Evolutionary conservation across 1,140 invertebrate genomes (phyloP), one percentile per base, ranked within the genome.

Genomic region (Magallana angulata): DNA sequence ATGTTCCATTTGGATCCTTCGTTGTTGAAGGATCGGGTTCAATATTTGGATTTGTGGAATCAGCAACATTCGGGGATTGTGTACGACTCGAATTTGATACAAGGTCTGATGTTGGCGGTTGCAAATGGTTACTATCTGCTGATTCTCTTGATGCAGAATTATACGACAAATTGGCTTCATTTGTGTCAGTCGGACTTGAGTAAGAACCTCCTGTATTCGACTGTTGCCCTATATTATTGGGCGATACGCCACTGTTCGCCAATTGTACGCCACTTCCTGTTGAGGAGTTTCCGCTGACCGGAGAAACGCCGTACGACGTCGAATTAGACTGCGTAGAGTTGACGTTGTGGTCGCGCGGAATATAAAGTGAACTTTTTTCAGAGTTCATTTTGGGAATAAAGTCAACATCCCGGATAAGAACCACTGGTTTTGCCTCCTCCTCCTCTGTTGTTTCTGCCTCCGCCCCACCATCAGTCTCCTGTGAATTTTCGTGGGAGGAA

Each of bases 391-490:
- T 85, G 30, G 84, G 85, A 14, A 59, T 76, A 36, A 82, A 88
- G 48, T 85, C 64, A 36, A 87, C 57, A 30, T 76, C 64, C 36
- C 36, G 48, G 2, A 81, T 80, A 59, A 57, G 57, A 0, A 59
- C 30, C 18, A 12, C 16, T 30, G 84, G 80, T 82, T 90, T 86
- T 6, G 93, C 91, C 5, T 92, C 92, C 7, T 92, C 92, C 7
- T 91, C 88, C 14, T 84, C 81, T 1, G 91, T 91, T 12, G 90
- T 92, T 86, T 93, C 93, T 1, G 91, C 89, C 6, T 92, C 91
- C 9, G 36, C 90, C 57, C 89, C 90, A 9, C 91, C 89, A 11
- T 92, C 92, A 83, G 91, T 93, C 16, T 88, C 90, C 82, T 92
- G 92, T 56, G 93, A 91, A 11, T 89, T 85, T 14, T 87, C 85